A percentile compares a stretch with the other conserved stretches of the same genome.
Evolutionary conservation across 2,113 vertebrate genomes (phyloP).

Genomic region (Capreolus pygargus): DNA sequence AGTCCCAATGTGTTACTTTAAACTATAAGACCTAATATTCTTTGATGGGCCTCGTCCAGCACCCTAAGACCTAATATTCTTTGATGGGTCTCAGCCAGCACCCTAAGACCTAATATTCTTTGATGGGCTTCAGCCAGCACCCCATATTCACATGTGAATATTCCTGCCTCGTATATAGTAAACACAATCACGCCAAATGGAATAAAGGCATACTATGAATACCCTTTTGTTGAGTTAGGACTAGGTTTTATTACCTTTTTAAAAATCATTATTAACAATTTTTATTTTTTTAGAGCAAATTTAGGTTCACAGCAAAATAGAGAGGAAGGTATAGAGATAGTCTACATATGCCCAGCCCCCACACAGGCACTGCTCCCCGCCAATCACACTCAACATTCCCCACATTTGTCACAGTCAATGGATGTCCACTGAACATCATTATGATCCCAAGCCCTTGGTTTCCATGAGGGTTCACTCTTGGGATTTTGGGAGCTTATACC

Average conservation of each 20-base stretch:
- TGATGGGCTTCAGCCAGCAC: not conserved
- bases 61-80: too few relatives aligned
- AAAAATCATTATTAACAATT: not conserved
- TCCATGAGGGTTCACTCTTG: not conserved
- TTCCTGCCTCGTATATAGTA: not conserved
- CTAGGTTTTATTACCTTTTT: not conserved
- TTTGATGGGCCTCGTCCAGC: not conserved
- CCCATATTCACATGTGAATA: not conserved
- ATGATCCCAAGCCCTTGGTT: not conserved
- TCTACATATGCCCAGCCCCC: accelerated
- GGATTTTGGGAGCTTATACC: not conserved
- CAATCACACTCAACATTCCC: not conserved
- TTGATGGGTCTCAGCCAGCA: not conserved
- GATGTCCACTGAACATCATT: not conserved
- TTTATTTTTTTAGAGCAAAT: not conserved
- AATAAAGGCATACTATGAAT: not conserved
- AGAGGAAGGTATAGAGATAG: not conserved
- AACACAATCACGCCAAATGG: not conserved
- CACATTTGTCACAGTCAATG: not conserved
- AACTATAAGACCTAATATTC: not conserved
- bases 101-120: too few relatives aligned
- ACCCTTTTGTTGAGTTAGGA: not conserved
- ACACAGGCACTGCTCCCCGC: not conserved
- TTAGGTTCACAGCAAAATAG: not conserved
- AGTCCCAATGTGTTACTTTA: not conserved